These are phyloP conservation scores for Coturnix japonica DNA, from an alignment of 2,113 vertebrate species.

Conservation along the genomic window DNA sequence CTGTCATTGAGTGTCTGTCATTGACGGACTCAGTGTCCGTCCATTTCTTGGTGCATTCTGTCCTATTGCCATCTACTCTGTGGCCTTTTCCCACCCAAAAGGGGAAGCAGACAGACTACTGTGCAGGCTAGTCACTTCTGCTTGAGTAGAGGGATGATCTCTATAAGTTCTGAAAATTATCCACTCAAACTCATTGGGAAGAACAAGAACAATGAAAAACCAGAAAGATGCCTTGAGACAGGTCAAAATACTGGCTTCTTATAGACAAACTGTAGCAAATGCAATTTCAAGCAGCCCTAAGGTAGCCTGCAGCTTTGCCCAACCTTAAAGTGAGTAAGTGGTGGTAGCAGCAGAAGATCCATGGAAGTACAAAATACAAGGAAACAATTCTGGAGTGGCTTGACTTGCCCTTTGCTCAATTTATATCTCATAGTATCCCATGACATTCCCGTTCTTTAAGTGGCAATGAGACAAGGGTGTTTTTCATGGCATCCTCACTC, in stretches of 20 bases:
- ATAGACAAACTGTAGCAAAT: not conserved
- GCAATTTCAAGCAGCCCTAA: not conserved
- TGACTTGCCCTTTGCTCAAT: not conserved
- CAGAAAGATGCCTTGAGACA: not conserved
- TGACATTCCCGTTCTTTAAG: not conserved
- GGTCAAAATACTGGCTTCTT: not conserved
- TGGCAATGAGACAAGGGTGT: not conserved
- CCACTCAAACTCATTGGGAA: not conserved
- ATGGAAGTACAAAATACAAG: not conserved
- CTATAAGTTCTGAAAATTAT: not conserved
- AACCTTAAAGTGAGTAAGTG: not conserved
- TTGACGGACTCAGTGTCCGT: not conserved
- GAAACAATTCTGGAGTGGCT: not conserved
- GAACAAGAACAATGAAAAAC: fast-evolving
- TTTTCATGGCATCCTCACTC: not conserved
- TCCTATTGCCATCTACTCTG: not conserved
- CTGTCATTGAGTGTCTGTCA: not conserved
- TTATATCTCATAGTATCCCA: not conserved
- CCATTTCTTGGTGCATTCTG: not conserved
- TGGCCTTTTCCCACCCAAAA: not conserved
- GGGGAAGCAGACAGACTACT: not conserved
- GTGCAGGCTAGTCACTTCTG: fast-evolving
- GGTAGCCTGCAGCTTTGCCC: not conserved
- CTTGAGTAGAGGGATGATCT: fast-evolving
- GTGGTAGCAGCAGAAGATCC: not conserved